A percentile compares a stretch with the other conserved stretches of the same genome.
phyloP scores from a whole-genome alignment of 2,888 invertebrate genomes.

The Chirona hameri region DNA sequence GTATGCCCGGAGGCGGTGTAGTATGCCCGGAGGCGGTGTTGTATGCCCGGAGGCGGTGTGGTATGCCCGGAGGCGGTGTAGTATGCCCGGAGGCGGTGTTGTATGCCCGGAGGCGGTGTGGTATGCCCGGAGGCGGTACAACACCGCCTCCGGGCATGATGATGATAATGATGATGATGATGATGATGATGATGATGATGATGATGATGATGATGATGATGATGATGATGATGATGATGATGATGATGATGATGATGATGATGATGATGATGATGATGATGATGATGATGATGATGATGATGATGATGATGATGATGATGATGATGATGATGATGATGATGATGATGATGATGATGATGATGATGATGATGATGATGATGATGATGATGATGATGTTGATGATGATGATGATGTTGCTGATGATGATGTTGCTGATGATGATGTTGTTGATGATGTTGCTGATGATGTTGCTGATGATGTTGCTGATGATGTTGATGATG shows the following conservation, averaged over 20 bases:
- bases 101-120: too few relatives aligned
- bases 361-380: slow-evolving; percentile 22
- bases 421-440: too few relatives aligned
- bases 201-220: slow-evolving; percentile 10
- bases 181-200: slow-evolving; percentile 22
- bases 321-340: slow-evolving; percentile 22
- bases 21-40: too few relatives aligned
- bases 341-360: slow-evolving; percentile 22
- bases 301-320: slow-evolving; percentile 22
- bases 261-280: slow-evolving; percentile 10
- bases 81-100: too few relatives aligned
- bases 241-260: slow-evolving; percentile 22
- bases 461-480: too few relatives aligned
- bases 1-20: too few relatives aligned
- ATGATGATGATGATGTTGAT: slow-evolving; percentile 10
- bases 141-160: too few relatives aligned
- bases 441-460: too few relatives aligned
- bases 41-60: too few relatives aligned
- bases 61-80: too few relatives aligned
- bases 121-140: too few relatives aligned
- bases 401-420: too few relatives aligned
- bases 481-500: background rate
- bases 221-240: slow-evolving; percentile 22
- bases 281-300: slow-evolving; percentile 22
- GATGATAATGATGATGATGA: slow-evolving; percentile 22